Evolutionary conservation across 1,140 invertebrate species (phyloP), one percentile per base, ranked within the genome.

Genomic region (Papilio dardanus): DNA sequence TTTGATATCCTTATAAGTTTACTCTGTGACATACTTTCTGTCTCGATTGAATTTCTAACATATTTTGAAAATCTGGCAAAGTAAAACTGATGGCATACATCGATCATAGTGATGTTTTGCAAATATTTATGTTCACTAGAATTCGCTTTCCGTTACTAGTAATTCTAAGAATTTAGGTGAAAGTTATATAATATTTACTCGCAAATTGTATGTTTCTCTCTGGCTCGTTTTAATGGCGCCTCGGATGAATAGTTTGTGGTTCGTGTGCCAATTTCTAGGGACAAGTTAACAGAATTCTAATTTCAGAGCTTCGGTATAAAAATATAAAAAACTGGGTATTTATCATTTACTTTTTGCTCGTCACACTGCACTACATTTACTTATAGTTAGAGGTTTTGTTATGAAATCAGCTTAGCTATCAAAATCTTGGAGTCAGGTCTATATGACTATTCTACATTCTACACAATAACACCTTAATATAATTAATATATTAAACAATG

Each of bases 211-310:
- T 40, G 33, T 40, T 37, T 69, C 31, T 37, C 67, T 40, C 19
- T n/a, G 21, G 3, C 54, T 28, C 54, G 14, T 69, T 67, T 35
- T 40, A 40, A 69, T 69, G 67, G 67, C 31, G 35, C 67, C 67
- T 40, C 67, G 21, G 35, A 40, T 69, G 35, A 69, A 69, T 28
- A 35, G 35, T 12, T 12, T 3, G 31, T 1, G 19, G 67, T 14
- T 24, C 35, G 66, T 69, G 67, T 69, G 67, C 67, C 67, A 69
- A 69, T 68, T 68, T 40, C n/a, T 68, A 24, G 66, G 33, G 19
- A 33, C 21, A 4, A 58, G 66, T 40, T 68, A 40, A 19, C 19
- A 40, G 66, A 68, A 68, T 68, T 68, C 35, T 68, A 68, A 68
- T 68, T 68, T 68, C 33, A 40, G 66, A 40, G 37, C 35, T 35